Conservation (phyloP, 2,797 vertebrate genomes). For the Falco columbarius region DNA sequence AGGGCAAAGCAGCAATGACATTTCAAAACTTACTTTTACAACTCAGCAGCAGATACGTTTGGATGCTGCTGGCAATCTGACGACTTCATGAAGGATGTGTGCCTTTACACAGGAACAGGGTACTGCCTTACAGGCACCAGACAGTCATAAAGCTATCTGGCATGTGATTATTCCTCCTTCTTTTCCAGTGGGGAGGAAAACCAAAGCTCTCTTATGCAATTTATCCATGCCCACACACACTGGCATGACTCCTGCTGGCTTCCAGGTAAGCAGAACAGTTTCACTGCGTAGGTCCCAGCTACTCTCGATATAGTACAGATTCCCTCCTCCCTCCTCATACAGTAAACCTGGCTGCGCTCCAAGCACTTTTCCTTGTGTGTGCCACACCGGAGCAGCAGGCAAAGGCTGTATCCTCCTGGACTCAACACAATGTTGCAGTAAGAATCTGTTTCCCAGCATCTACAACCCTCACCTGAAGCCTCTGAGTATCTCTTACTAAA, state of each 20-base stretch:
- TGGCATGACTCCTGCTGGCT: background rate
- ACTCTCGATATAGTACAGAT: background rate
- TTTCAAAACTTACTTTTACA: background rate
- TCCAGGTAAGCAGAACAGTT: conserved; percentile 6
- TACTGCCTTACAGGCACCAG: background rate
- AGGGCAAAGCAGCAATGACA: background rate
- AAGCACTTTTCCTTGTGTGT: background rate
- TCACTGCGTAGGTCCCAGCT: background rate
- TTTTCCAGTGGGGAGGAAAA: background rate
- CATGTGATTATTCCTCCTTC: background rate
- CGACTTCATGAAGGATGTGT: background rate
- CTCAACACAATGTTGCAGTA: background rate
- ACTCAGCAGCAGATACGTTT: background rate
- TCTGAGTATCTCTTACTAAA: background rate
- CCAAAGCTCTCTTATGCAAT: background rate
- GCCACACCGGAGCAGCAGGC: background rate
- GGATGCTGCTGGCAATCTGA: background rate
- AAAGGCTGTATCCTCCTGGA: conserved; percentile 14
- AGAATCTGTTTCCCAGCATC: background rate
- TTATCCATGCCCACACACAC: background rate
- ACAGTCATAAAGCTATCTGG: background rate
- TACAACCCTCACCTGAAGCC: background rate
- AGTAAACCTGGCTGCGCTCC: background rate
- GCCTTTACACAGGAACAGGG: background rate
- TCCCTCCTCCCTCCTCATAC: background rate